These are phyloP conservation scores for Smithornis capensis DNA, from an alignment of 2,113 vertebrate genomes.

Conservation along the genomic window DNA sequence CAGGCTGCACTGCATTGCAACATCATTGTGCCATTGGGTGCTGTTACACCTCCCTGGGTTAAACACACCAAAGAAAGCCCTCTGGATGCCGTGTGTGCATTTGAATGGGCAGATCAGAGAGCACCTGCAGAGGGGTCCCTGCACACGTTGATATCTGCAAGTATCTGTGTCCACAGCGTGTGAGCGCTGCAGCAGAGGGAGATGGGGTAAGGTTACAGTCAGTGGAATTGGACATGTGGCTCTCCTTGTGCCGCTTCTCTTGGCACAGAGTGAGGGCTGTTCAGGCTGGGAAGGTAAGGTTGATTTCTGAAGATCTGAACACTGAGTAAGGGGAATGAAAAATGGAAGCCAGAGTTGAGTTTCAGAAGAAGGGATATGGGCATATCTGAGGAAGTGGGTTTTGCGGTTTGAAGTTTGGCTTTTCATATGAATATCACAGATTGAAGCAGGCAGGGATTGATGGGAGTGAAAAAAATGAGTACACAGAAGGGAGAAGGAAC, in stretches of 20 bases:
- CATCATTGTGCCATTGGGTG: fast-evolving
- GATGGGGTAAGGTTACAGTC: background rate
- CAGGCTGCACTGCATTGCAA: fast-evolving
- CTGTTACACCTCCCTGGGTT: background rate
- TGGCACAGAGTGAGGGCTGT: fast-evolving
- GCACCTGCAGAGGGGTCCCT: background rate
- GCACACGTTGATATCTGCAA: fast-evolving
- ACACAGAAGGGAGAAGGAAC: background rate
- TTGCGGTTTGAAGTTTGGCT: background rate
- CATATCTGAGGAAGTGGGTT: background rate
- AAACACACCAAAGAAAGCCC: background rate
- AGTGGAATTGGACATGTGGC: fast-evolving
- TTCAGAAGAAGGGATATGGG: background rate
- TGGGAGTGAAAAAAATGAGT: background rate
- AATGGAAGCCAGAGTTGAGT: background rate
- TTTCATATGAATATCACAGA: background rate
- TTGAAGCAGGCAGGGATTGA: background rate
- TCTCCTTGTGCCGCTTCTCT: background rate
- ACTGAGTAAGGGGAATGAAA: fast-evolving
- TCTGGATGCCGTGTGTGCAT: fast-evolving
- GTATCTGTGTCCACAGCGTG: fast-evolving
- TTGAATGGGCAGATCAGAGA: background rate
- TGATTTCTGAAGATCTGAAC: background rate
- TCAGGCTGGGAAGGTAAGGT: background rate
- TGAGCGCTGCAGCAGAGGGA: fast-evolving